These are phyloP conservation scores for Pachycephus smyrnensis DNA, from an alignment of 2,888 invertebrate genomes.

Conservation along the genomic window DNA sequence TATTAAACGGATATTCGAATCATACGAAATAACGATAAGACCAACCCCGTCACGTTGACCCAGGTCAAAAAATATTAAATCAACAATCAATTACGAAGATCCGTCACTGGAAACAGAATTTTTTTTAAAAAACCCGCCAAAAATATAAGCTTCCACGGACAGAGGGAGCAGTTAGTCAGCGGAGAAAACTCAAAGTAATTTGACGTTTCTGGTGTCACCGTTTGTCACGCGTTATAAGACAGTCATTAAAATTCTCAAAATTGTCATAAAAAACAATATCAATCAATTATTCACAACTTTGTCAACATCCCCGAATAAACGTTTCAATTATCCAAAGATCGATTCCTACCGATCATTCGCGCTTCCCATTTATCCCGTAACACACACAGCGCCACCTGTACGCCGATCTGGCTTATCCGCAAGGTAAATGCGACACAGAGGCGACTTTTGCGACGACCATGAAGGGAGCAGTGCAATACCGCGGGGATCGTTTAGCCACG, in stretches of 20 bases:
- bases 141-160: not conserved
- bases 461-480: not conserved
- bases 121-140: not conserved
- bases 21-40: not conserved
- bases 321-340: not conserved
- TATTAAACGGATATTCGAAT: not conserved
- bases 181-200: not conserved
- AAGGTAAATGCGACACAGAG: not conserved
- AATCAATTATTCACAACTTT: not conserved
- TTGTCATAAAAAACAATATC: not conserved
- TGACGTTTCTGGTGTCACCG: not conserved
- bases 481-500: not conserved
- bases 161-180: not conserved
- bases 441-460: not conserved
- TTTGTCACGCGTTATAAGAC: not conserved
- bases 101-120: not conserved
- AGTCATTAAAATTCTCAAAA: not conserved
- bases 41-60: not conserved
- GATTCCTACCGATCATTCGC: not conserved
- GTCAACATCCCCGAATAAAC: not conserved
- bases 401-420: not conserved
- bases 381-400: slow-evolving; percentile 3
- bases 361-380: not conserved
- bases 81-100: not conserved
- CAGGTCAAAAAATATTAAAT: not conserved